These are phyloP conservation scores for Esox masquinongy DNA, from an alignment of 2,797 vertebrate genomes.

Conservation along the genomic window DNA sequence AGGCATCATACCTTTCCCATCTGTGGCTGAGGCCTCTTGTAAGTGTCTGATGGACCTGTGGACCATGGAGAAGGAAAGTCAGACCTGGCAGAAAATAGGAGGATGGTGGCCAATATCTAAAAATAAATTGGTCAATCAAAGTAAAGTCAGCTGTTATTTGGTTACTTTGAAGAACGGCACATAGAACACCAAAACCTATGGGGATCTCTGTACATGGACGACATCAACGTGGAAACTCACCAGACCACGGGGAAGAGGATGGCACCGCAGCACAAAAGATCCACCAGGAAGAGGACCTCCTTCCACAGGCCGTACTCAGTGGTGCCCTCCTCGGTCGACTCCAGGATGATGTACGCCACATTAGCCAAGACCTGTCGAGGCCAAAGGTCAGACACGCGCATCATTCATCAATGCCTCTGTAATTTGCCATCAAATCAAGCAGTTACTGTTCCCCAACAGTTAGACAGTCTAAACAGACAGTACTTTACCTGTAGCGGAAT, in stretches of 20 bases:
- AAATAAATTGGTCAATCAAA: neutral
- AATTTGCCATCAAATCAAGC: neutral
- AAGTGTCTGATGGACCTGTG: constrained; percentile 87
- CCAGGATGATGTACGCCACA: constrained; percentile 86
- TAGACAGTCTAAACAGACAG: neutral
- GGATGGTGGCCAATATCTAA: neutral
- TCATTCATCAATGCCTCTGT: neutral
- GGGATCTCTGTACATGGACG: neutral
- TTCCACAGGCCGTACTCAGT: constrained; percentile 85
- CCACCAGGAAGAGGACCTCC: constrained; percentile 84
- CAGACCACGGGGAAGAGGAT: constrained; percentile 88
- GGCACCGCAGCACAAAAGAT: constrained; percentile 85
- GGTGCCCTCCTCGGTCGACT: constrained; percentile 85
- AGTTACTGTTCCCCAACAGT: neutral
- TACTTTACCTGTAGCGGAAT: constrained; percentile 83
- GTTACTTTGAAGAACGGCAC: neutral
- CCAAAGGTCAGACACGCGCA: neutral
- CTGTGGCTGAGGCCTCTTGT: constrained; percentile 87
- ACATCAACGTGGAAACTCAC: constrained; percentile 56
- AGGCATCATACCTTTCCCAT: constrained; percentile 82
- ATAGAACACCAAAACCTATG: neutral
- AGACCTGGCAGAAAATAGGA: neutral
- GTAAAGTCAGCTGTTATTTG: neutral
- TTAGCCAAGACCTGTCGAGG: constrained; percentile 81
- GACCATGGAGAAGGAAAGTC: constrained; percentile 18